Evolutionary conservation across 2,888 invertebrate genomes (phyloP).

Genomic region (Euplagia quadripunctaria): DNA sequence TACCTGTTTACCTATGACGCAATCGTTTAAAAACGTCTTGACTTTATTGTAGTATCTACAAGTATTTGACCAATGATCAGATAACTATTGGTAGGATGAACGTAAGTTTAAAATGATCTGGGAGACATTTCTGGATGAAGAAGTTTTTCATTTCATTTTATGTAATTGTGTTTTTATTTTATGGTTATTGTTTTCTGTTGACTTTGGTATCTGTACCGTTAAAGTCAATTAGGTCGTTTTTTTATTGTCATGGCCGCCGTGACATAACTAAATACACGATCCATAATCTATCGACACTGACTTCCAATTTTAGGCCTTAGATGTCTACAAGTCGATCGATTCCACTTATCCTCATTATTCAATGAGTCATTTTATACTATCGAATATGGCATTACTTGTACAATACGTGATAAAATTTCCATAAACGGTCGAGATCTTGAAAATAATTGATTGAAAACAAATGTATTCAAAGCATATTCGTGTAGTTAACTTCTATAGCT

Average conservation of each 20-base stretch:
- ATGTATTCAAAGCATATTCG: not conserved
- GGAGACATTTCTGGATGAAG: too few relatives aligned
- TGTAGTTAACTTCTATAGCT: not conserved
- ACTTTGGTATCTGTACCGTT: too few relatives aligned
- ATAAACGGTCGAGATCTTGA: constrained; percentile 4
- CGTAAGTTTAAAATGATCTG: too few relatives aligned
- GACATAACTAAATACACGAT: not conserved
- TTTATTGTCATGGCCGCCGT: not conserved
- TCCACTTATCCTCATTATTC: constrained; percentile 1
- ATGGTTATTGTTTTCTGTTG: too few relatives aligned
- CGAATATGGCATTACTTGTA: not conserved
- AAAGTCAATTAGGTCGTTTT: not conserved
- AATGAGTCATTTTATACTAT: not conserved
- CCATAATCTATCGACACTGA: not conserved
- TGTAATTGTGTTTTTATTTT: too few relatives aligned
- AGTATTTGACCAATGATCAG: not conserved
- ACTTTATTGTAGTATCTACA: not conserved
- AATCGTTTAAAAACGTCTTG: constrained; percentile 5
- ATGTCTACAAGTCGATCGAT: not conserved
- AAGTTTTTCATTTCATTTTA: too few relatives aligned
- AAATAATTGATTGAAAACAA: not conserved
- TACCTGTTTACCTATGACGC: constrained; percentile 31
- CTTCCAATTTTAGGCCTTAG: not conserved
- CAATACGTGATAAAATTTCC: not conserved
- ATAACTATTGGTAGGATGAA: not conserved